These are phyloP conservation scores for Tortrix viridana DNA, from an alignment of 2,888 invertebrate genomes.

Conservation along the genomic window DNA sequence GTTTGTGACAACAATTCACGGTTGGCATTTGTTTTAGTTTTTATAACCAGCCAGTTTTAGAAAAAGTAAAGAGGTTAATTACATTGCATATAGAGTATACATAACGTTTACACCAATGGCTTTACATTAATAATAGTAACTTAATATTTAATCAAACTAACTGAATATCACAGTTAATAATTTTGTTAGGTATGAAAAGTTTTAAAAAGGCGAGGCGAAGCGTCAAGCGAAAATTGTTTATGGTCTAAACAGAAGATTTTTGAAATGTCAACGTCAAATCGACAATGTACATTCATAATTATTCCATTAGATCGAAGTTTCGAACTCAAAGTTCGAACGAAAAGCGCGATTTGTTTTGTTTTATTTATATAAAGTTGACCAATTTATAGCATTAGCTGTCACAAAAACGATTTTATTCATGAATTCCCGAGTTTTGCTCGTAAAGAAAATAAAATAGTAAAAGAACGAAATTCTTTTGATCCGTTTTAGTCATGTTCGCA, in stretches of 20 bases:
- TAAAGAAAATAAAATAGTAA: conserved; percentile 1
- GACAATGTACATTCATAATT: conserved; percentile 19
- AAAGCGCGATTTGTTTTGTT: conserved; percentile 1
- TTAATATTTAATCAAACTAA: not conserved
- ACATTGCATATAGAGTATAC: conserved; percentile 48
- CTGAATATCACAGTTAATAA: not conserved
- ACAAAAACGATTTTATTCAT: conserved; percentile 3
- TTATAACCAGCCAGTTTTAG: conserved; percentile 48
- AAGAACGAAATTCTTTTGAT: conserved; percentile 24
- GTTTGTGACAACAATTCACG: conserved; percentile 50
- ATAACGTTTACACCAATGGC: conserved; percentile 37
- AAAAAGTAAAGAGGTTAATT: conserved; percentile 37
- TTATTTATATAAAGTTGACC: conserved; percentile 7
- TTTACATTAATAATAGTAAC: not conserved
- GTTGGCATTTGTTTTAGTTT: conserved; percentile 42
- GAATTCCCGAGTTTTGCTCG: not conserved
- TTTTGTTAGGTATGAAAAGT: not conserved
- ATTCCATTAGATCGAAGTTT: too few relatives aligned
- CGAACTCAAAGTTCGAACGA: too few relatives aligned
- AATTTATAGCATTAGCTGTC: conserved; percentile 3
- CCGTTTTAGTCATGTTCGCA: conserved; percentile 23
- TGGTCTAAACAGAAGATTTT: not conserved
- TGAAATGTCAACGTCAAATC: conserved; percentile 13
- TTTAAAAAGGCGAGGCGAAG: conserved; percentile 5
- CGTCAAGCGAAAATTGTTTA: conserved; percentile 11